Conservation (phyloP, 2,888 invertebrate genomes). For the Macaria liturata region DNA sequence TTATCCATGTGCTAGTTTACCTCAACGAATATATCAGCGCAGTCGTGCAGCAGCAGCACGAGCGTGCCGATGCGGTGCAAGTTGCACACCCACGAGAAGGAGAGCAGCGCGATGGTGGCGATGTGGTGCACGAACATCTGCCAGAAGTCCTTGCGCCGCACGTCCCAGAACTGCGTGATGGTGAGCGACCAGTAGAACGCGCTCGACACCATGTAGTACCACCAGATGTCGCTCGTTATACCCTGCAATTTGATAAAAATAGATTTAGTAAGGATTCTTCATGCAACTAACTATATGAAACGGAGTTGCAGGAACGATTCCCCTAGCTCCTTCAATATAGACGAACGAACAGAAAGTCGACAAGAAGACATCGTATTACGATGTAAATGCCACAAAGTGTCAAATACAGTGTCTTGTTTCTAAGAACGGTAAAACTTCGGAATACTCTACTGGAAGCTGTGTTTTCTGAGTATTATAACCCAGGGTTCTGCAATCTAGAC, state of each 20-base stretch:
- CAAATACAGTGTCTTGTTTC: too few species aligned
- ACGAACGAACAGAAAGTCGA: too few species aligned
- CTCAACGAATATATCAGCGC: slow-evolving; percentile 94
- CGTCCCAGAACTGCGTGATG: slow-evolving; percentile 95
- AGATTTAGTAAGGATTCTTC: too few species aligned
- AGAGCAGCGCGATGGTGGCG: slow-evolving; percentile 93
- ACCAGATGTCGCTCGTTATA: slow-evolving; percentile 92
- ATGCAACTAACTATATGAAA: too few species aligned
- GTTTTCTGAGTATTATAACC: too few species aligned
- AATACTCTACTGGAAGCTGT: too few species aligned
- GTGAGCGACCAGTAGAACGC: slow-evolving; percentile 97
- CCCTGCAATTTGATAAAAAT: slow-evolving; percentile 78
- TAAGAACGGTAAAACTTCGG: too few species aligned
- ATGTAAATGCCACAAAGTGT: too few species aligned
- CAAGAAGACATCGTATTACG: too few species aligned
- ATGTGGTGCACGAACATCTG: slow-evolving; percentile 98
- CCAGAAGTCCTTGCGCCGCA: slow-evolving; percentile 95
- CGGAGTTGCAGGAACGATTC: too few species aligned
- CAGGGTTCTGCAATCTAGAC: too few species aligned
- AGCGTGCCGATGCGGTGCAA: slow-evolving; percentile 95
- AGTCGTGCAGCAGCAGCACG: slow-evolving; percentile 93
- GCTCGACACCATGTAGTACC: slow-evolving; percentile 97
- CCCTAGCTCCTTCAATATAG: too few species aligned
- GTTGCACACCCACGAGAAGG: slow-evolving; percentile 96
- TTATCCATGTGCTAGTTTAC: slow-evolving; percentile 59